phyloP scores from a whole-genome alignment of 37 sponge, comb jelly and placozoan genomes.

The Theonella swinhoei region DNA sequence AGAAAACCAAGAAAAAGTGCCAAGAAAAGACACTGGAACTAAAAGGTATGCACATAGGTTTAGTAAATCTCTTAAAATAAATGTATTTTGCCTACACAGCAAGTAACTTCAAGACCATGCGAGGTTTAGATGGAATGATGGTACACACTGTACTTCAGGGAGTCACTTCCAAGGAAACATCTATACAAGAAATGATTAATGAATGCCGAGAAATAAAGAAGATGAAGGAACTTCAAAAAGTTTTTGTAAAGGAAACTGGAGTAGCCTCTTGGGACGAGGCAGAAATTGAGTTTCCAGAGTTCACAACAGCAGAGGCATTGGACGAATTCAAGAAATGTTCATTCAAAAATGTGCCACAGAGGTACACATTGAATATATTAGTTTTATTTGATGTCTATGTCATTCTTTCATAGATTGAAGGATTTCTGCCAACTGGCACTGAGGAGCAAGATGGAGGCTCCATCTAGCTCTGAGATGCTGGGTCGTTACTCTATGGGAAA shows the following conservation, averaged over 20 bases:
- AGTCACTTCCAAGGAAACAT: not conserved
- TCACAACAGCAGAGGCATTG: conserved; percentile 1
- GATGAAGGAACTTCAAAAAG: not conserved
- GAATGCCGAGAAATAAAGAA: not conserved
- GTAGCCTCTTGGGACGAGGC: conserved; percentile 11
- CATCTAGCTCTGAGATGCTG: not conserved
- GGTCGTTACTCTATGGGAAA: not conserved
- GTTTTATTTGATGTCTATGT: not conserved
- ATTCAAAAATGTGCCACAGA: not conserved
- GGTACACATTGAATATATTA: not conserved
- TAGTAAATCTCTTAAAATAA: too few relatives aligned
- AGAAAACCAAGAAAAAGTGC: not conserved
- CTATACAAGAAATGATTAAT: not conserved
- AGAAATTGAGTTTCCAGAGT: not conserved
- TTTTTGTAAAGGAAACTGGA: not conserved
- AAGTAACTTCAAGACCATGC: not conserved
- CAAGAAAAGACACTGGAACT: not conserved
- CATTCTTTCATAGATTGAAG: not conserved
- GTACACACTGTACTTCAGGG: not conserved
- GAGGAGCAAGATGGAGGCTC: conserved; percentile 4
- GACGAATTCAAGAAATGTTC: conserved; percentile 12
- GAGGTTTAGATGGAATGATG: not conserved
- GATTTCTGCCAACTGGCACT: conserved; percentile 8
- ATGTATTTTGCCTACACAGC: too few relatives aligned
- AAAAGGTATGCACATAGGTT: too few relatives aligned